Evolutionary conservation across 2,797 vertebrate genomes (phyloP).

Genomic region (Astyanax mexicanus): DNA sequence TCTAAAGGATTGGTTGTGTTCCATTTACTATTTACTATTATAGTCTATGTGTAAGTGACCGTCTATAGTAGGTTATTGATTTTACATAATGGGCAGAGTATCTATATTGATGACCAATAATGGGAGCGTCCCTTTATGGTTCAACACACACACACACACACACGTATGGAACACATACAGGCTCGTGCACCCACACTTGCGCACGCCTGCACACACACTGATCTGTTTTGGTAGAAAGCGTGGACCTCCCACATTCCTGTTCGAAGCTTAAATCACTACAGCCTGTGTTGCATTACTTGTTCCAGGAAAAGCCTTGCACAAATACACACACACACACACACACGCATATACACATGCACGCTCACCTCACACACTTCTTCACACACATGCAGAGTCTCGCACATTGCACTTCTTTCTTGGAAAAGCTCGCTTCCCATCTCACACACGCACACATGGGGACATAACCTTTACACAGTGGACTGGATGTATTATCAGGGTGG

Average conservation of each 20-base stretch:
- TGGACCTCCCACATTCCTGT: conserved; percentile 84
- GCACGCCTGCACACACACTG: conserved; percentile 57
- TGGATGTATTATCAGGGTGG: neutral
- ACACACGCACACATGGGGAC: neutral
- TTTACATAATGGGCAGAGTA: conserved; percentile 46
- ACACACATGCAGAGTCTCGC: conserved; percentile 25
- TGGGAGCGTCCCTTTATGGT: conserved; percentile 42
- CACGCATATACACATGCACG: conserved; percentile 37
- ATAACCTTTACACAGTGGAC: conserved; percentile 9
- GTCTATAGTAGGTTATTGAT: conserved; percentile 33
- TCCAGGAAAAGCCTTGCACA: conserved; percentile 74
- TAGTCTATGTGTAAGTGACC: neutral
- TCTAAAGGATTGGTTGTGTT: too few species aligned
- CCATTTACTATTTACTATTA: too few species aligned
- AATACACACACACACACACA: conserved; percentile 36
- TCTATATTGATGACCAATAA: conserved; percentile 35
- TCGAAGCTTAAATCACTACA: conserved; percentile 83
- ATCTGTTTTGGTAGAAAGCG: conserved; percentile 81
- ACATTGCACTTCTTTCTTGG: conserved; percentile 66
- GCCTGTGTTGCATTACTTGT: conserved; percentile 82
- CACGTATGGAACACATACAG: too few species aligned
- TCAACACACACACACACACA: conserved; percentile 18
- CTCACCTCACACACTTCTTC: conserved; percentile 25
- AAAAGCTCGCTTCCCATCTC: conserved; percentile 56
- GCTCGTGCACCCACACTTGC: too few species aligned